phyloP scores from a whole-genome alignment of 2,888 invertebrate genomes.

The Tortricodes alternella region DNA sequence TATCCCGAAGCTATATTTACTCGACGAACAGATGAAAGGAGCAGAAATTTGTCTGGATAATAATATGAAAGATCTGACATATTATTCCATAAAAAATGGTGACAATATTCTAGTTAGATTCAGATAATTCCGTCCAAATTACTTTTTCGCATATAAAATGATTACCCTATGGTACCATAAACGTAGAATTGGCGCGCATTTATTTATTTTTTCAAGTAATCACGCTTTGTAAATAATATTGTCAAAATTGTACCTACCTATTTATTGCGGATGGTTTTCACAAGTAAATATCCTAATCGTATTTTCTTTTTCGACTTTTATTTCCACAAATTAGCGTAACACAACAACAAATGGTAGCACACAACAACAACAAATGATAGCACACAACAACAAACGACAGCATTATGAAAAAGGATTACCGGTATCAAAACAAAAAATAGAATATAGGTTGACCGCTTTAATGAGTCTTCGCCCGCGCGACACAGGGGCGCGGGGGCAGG shows the following conservation, averaged over 20 bases:
- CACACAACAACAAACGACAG: too few relatives aligned
- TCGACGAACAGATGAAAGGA: conserved; percentile 82
- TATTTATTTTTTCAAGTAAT: conserved; percentile 38
- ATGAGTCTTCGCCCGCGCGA: too few relatives aligned
- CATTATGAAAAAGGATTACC: too few relatives aligned
- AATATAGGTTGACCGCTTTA: too few relatives aligned
- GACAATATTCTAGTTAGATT: conserved; percentile 90
- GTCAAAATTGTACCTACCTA: conserved; percentile 71
- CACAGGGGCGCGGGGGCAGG: too few relatives aligned
- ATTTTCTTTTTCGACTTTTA: conserved; percentile 61
- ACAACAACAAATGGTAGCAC: too few relatives aligned
- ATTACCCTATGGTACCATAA: conserved; percentile 1
- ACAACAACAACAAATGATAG: too few relatives aligned
- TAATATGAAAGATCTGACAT: conserved; percentile 90
- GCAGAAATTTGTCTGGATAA: conserved; percentile 91
- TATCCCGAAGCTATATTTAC: conserved; percentile 70
- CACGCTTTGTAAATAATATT: conserved; percentile 69
- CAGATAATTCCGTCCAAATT: conserved; percentile 55
- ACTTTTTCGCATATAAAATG: conserved; percentile 34
- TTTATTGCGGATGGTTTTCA: conserved; percentile 63
- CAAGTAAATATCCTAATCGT: conserved; percentile 68
- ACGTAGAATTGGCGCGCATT: conserved; percentile 43
- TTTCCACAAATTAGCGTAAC: too few relatives aligned
- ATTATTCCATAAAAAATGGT: conserved; percentile 92
- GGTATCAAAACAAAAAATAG: too few relatives aligned